Conservation (phyloP, 2,797 vertebrate species). For the Aeoliscus strigatus region DNA sequence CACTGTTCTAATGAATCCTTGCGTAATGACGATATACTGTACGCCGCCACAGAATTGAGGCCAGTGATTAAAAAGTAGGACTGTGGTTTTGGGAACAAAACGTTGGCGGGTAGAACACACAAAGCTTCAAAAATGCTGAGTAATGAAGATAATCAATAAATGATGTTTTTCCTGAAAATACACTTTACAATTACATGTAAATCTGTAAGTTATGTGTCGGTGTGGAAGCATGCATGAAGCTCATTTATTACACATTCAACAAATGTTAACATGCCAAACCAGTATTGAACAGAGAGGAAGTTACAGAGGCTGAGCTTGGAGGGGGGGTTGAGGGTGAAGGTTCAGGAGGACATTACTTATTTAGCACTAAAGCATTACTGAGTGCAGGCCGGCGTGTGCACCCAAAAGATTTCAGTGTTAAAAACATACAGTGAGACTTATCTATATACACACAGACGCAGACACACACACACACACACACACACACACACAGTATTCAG, state of each 20-base stretch:
- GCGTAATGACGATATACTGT: conserved; percentile 45
- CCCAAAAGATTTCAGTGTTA: conserved; percentile 15
- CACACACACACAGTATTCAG: conserved; percentile 17
- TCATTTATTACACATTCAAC: conserved; percentile 1
- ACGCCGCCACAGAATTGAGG: conserved; percentile 20
- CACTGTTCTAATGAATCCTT: conserved; percentile 44
- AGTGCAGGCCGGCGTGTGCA: conserved; percentile 2
- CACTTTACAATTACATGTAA: not conserved
- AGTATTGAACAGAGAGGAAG: not conserved
- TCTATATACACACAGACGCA: conserved; percentile 1
- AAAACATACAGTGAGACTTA: conserved; percentile 1
- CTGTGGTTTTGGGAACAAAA: conserved; percentile 38
- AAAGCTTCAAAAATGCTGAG: not conserved
- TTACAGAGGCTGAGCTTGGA: conserved; percentile 5
- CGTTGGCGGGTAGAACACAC: conserved; percentile 43
- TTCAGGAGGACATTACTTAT: conserved; percentile 35
- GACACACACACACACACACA: conserved; percentile 14
- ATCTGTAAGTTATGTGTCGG: not conserved
- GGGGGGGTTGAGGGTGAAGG: conserved; percentile 2
- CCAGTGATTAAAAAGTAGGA: conserved; percentile 29
- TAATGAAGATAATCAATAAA: not conserved
- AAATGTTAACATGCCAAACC: not conserved
- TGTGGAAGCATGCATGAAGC: not conserved
- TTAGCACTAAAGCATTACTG: conserved; percentile 40
- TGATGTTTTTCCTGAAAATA: conserved; percentile 13